phyloP scores from a whole-genome alignment of 2,888 invertebrate species.

The Volucella zonaria region DNA sequence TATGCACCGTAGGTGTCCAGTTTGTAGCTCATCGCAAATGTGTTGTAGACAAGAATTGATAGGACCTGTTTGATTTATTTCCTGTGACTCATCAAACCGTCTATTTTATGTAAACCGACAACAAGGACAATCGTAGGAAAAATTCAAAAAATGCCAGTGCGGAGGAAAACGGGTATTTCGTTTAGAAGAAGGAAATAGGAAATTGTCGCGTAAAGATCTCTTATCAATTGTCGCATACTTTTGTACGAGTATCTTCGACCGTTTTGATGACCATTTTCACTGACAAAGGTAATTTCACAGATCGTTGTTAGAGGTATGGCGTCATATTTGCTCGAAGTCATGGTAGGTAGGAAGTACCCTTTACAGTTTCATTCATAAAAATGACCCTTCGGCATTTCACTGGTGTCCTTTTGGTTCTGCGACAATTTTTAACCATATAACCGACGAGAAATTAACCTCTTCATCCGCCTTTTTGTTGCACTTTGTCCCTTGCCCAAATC shows the following conservation, averaged over 20 bases:
- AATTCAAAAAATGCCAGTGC: not conserved
- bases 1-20: slow-evolving; percentile 34
- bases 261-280: slow-evolving; percentile 29
- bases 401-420: not conserved
- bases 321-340: not conserved
- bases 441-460: slow-evolving; percentile 61
- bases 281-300: slow-evolving; percentile 6
- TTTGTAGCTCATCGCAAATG: slow-evolving; percentile 34
- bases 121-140: not conserved
- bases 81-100: slow-evolving; percentile 25
- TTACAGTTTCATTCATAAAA: slow-evolving; percentile 50
- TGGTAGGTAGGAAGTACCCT: not conserved
- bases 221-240: slow-evolving; percentile 22
- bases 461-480: slow-evolving; percentile 26
- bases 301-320: slow-evolving; percentile 17
- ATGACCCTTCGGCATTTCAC: too few species aligned
- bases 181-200: slow-evolving; percentile 18
- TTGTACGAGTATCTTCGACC: slow-evolving; percentile 24
- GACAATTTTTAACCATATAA: slow-evolving; percentile 15
- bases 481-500: not conserved
- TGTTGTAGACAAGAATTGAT: slow-evolving; percentile 15
- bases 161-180: not conserved
- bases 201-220: slow-evolving; percentile 32
- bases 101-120: slow-evolving; percentile 9
- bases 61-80: slow-evolving; percentile 39